Conservation (phyloP, 2,113 vertebrate genomes). For the Nibea coibor region DNA sequence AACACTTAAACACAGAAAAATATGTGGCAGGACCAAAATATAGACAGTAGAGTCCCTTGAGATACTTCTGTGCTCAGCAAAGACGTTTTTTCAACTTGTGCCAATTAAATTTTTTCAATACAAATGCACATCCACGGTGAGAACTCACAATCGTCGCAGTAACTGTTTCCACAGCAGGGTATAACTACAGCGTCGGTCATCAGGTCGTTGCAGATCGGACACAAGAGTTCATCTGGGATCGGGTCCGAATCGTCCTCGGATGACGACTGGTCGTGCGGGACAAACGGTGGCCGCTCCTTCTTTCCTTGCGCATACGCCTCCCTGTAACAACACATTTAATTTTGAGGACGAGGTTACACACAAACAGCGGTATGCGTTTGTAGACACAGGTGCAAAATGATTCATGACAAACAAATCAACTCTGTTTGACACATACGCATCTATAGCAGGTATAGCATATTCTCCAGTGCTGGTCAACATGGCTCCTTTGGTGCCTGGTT, state of each 20-base stretch:
- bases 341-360: background rate
- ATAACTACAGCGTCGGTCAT: slow-evolving; percentile 98
- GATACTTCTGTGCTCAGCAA: background rate
- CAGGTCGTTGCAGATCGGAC: slow-evolving; percentile 97
- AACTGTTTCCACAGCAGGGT: slow-evolving; percentile 99
- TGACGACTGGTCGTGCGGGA: slow-evolving; percentile 93
- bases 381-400: background rate
- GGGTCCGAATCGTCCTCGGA: slow-evolving; percentile 96
- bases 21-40: background rate
- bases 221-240: slow-evolving; percentile 95
- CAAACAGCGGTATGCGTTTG: background rate
- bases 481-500: slow-evolving; percentile 96
- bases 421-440: slow-evolving; percentile 88
- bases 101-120: background rate
- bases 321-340: slow-evolving; percentile 69
- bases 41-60: background rate
- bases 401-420: background rate
- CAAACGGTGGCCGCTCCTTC: slow-evolving; percentile 97
- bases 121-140: background rate
- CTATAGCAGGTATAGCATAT: slow-evolving; percentile 97
- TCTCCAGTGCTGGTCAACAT: slow-evolving; percentile 99
- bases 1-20: too few species aligned
- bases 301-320: slow-evolving; percentile 98
- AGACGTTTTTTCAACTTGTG: background rate
- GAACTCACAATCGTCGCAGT: slow-evolving; percentile 97